Base-by-base conservation (phyloP, 1,140 invertebrate genomes). In the Varroa destructor region DNA sequence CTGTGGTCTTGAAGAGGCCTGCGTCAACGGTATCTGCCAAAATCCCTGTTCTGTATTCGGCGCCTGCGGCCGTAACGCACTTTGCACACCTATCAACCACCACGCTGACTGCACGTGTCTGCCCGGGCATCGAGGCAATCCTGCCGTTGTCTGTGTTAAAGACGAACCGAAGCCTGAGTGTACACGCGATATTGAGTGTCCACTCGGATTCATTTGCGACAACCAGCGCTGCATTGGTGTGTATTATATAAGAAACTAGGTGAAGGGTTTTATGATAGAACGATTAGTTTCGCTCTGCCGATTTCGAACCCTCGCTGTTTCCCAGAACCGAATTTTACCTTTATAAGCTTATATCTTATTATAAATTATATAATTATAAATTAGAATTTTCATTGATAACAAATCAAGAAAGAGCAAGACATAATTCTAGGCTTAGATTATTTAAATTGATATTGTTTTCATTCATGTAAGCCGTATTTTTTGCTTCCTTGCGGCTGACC, bases 141-240 rank as follows among this genome's bases (percentile, higher is more conserved):
- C 91, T 0, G 91, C 87, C 76, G 78, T 87, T 1, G 84, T 87
- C 75, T 93, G 91, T 76, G 82, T 83, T 70, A 78, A 78, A 56
- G 80, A 67, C 61, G 61, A 67, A 8, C 61, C 61, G 12, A 67
- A 71, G 12, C 46, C 54, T 75, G 81, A 82, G 42, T 94, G 91
- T 77, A 79, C 79, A 43, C 79, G 77, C n/a, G 90, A 94, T 78
- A 85, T 87, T 74, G 84, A 90, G 71, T 94, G 91, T 79, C 90
- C 90, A n/a, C 83, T 88, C 67, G 93, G 93, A 77, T 90, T 93
- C 79, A 89, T 90, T 80, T 94, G 91, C 80, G 80, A 89, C 3
- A 83, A 84, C 76, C 87, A 86, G 71, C 86, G 85, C 75, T 94
- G 91, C 77, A 84, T 89, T 72, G 80, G 87, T 88, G 82, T 86